A percentile compares a stretch with the other conserved stretches of the same genome.
Conservation (phyloP, 1,140 invertebrate genomes). For the Samia ricini region DNA sequence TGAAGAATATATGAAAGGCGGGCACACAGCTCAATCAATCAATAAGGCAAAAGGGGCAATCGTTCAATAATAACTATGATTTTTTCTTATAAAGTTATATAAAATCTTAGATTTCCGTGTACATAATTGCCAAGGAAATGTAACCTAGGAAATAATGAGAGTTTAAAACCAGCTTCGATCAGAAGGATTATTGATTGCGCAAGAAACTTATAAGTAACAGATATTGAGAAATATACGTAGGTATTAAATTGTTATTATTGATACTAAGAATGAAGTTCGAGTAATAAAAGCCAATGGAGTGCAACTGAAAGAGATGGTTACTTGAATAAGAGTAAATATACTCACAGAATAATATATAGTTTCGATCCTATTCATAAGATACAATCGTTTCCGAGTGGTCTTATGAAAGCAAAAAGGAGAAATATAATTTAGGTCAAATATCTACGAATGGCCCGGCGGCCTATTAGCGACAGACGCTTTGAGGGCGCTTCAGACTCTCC, state of each 20-base stretch:
- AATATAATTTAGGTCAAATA: slow-evolving; percentile 7
- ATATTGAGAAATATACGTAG: neutral
- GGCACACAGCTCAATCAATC: no score
- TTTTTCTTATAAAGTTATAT: no score
- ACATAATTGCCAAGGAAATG: neutral
- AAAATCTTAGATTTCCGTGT: neutral
- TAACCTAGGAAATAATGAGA: neutral
- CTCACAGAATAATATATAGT: neutral
- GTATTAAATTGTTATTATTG: neutral
- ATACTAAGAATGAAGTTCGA: neutral
- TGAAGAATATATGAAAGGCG: no score
- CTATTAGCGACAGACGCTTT: slow-evolving; percentile 5
- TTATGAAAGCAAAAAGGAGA: neutral
- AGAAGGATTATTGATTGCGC: neutral
- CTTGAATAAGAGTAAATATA: neutral
- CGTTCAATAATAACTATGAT: no score
- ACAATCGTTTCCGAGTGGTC: slow-evolving; percentile 4
- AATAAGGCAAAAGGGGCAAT: no score
- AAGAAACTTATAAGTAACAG: neutral
- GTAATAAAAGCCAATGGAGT: neutral
- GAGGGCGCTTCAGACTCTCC: neutral
- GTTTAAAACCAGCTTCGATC: neutral
- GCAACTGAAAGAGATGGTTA: neutral
- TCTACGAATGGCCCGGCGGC: neutral
- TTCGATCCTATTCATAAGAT: neutral